Base-by-base conservation (phyloP, 2,797 vertebrate genomes). In the Melopsittacus undulatus region DNA sequence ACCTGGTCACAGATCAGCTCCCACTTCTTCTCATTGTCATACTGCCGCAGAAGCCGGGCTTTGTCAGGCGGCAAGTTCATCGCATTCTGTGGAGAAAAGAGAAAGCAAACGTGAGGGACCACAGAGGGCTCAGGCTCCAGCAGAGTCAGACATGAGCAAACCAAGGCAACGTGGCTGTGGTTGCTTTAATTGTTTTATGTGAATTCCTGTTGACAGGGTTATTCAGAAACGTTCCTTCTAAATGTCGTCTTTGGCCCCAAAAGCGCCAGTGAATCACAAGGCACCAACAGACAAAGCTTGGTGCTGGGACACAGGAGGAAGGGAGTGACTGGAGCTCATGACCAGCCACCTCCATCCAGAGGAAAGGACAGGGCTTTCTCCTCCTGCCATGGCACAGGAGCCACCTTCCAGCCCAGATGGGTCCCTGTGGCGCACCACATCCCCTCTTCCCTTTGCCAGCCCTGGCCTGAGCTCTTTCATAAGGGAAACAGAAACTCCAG, bases 1-100 rank as follows among this genome's bases (percentile, higher is more conserved):
- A 99, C 99, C 99, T 99, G 99, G 96, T 99, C 99, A 89, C 99
- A 99, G 95, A 99, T 99, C 66, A 99, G 98, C 97, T 99, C 99
- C 99, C 99, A 99, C 97, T 99, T 99, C 97, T 99, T 99, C 97
- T 99, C 99, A 18, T 99, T 99, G 98, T 99, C 99, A 45, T 99
- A 99, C 94, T 99, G 99, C 32, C 99, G 98, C 81, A 99, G 97
- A 54, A 99, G 97, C 92, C 99, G 98, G 77, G 99, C 99, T 93
- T 99, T 99, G 96, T 99, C 99, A 4, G 99, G 99, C 3, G 99
- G 99, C 81, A 99, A 97, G 96, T 99, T 99, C 99, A 99, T 99
- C 0, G 99, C 99, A 75, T 99, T 99, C 99, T 99, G 97, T 19
- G 48, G 97, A 91, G 62, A 93, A 93, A 85, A 95, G 14, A 51